A percentile compares a stretch with the other conserved stretches of the same genome.
These are phyloP conservation scores for Aurelia coerulea DNA, from an alignment of 30 jellyfish, hydroid and myxozoan genomes.

Conservation along the genomic window DNA sequence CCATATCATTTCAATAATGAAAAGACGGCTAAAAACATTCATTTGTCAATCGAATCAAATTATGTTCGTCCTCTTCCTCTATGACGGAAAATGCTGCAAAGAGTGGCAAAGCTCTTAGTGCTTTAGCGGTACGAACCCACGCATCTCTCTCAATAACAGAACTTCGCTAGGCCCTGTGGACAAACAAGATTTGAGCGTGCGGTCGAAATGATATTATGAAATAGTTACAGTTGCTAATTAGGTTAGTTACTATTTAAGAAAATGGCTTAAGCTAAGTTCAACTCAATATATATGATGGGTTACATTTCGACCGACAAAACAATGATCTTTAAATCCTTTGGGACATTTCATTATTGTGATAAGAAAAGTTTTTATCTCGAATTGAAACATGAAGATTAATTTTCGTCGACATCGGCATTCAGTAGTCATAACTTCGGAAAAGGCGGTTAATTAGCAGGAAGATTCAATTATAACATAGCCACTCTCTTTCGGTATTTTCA, in stretches of 20 bases:
- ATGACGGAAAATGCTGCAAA: neutral
- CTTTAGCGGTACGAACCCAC: conserved; percentile 46
- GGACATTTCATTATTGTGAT: conserved; percentile 43
- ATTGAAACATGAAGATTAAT: conserved; percentile 28
- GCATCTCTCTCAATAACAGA: conserved; percentile 7
- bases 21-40: no score
- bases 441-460: conserved; percentile 37
- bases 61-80: neutral
- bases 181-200: conserved; percentile 45
- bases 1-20: no score
- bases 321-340: conserved; percentile 47
- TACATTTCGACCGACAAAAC: conserved; percentile 36
- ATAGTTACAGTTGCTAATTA: conserved; percentile 20
- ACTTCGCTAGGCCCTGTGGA: conserved; percentile 40
- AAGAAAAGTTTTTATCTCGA: conserved; percentile 37
- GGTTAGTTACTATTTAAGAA: conserved; percentile 28
- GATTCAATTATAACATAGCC: conserved; percentile 23
- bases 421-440: conserved; percentile 37
- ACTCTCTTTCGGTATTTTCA: conserved; percentile 15
- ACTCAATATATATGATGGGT: conserved; percentile 9
- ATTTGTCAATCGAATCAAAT: no score
- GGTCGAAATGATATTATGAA: conserved; percentile 32
- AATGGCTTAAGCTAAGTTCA: conserved; percentile 34
- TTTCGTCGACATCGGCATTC: conserved; percentile 34
- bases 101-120: conserved; percentile 14